A percentile compares a stretch with the other conserved stretches of the same genome.
These are phyloP conservation scores for Alitta virens DNA, from an alignment of 2,888 invertebrate species.

Conservation along the genomic window DNA sequence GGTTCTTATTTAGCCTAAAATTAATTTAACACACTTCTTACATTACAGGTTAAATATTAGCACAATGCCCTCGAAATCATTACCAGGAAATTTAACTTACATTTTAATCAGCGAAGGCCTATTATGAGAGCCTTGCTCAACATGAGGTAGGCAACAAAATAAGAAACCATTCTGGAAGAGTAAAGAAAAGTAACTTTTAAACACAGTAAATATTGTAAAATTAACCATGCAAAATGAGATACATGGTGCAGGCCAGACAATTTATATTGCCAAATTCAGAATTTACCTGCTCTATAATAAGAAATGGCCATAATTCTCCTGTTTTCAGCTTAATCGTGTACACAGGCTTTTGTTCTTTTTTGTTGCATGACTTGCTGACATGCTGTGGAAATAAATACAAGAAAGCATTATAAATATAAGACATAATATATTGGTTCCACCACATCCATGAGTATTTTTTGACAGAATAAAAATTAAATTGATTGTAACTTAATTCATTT, in stretches of 20 bases:
- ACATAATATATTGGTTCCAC: no score
- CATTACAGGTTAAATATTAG: no score
- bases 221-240: no score
- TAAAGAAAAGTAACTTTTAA: not conserved
- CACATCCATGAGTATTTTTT: no score
- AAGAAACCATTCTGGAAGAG: conserved; percentile 35
- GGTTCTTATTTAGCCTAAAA: no score
- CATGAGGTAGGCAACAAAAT: conserved; percentile 40
- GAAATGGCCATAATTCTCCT: conserved; percentile 44
- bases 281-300: conserved; percentile 44
- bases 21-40: no score
- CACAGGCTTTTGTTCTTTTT: conserved; percentile 42
- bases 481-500: not conserved
- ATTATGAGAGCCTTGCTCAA: conserved; percentile 29
- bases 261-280: no score
- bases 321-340: conserved; percentile 35
- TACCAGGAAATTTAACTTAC: conserved; percentile 23
- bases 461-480: no score
- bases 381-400: conserved; percentile 7
- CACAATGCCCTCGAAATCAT: no score
- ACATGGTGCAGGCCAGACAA: no score
- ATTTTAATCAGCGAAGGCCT: conserved; percentile 34
- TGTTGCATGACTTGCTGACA: conserved; percentile 39
- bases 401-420: not conserved
- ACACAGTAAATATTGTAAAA: no score